Conservation (phyloP, 2,797 vertebrate genomes). For the Sphaeramia orbicularis region DNA sequence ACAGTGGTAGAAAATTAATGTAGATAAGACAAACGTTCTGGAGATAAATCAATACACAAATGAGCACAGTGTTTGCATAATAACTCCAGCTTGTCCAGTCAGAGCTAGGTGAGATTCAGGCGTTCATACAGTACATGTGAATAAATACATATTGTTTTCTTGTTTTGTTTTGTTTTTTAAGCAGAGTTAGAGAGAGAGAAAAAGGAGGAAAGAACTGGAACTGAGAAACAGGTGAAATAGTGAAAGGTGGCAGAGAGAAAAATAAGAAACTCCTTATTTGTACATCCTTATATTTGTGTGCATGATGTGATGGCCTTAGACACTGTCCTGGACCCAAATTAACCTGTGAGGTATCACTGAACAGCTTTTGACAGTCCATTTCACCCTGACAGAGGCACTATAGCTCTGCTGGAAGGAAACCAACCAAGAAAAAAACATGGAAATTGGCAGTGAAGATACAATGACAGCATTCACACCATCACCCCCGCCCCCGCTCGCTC, state of each 20-base stretch:
- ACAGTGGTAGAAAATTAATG: slow-evolving; percentile 67
- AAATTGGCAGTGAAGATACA: slow-evolving; percentile 74
- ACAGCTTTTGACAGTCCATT: slow-evolving; percentile 71
- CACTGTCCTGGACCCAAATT: slow-evolving; percentile 67
- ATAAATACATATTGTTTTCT: too few relatives aligned
- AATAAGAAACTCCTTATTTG: slow-evolving; percentile 24
- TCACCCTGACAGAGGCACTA: slow-evolving; percentile 67
- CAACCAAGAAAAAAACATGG: slow-evolving; percentile 74
- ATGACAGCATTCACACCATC: slow-evolving; percentile 53
- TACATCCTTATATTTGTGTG: slow-evolving; percentile 31
- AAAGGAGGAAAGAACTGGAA: too few relatives aligned
- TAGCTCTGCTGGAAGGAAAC: slow-evolving; percentile 66
- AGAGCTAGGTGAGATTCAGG: slow-evolving; percentile 18
- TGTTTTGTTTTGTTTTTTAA: too few relatives aligned
- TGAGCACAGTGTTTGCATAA: slow-evolving; percentile 33
- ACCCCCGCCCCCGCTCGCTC: slow-evolving; percentile 25
- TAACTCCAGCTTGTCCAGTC: slow-evolving; percentile 19
- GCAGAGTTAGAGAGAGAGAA: too few relatives aligned
- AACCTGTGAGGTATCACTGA: slow-evolving; percentile 62
- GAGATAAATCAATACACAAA: slow-evolving; percentile 59
- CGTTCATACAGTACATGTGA: slow-evolving; percentile 9
- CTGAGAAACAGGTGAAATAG: slow-evolving; percentile 2
- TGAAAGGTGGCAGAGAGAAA: slow-evolving; percentile 30
- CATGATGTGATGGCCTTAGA: slow-evolving; percentile 38
- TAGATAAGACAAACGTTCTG: slow-evolving; percentile 38